Base-by-base conservation (phyloP, 2,888 invertebrate species). In the Harpalus rufipes region DNA sequence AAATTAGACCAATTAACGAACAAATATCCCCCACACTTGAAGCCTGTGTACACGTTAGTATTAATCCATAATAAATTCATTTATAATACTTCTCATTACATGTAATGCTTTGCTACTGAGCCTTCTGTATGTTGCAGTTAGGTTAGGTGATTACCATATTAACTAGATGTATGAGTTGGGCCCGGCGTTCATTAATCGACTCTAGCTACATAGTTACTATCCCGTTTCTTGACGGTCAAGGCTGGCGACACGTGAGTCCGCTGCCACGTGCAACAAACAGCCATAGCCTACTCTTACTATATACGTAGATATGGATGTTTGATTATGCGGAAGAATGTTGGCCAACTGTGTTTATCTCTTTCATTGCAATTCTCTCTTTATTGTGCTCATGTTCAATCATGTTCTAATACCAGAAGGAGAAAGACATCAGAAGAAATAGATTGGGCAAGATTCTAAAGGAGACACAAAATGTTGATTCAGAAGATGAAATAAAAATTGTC, bases 161-260 rank as follows among this genome's bases (percentile, higher is more conserved):
- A 74, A 44, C 72, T 74, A 74, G 72, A 18, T 44, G 72, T 74
- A 74, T 44, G 72, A 39, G 16, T 39, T 74, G 18, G 16, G 51
- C 39, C 32, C 39, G 39, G 39, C 39, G 68, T 68, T n/a, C 68
- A 68, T 68, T 68, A 68, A 25, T 68, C 21, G 21, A 56, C n/a
- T 56, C 14, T 12, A 25, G 58, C 21, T 56, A 14, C 8, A 12
- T 25, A 41, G 76, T 51, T 44, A 0, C 25, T 58, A 58, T 59
- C 78, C 56, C 78, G 78, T 59, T 58, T 56, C 59, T 68, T 65
- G 83, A 83, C 83, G 83, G 83, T 83, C 83, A 83, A 83, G 83
- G 83, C 83, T 74, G 74, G 83, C 56, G 76, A 83, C 83, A 83
- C 83, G 83, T 74, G 72, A 74, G 72, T 68, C 41, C 18, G 72